phyloP scores from a whole-genome alignment of 1,140 invertebrate species.

The Bombus polaris region DNA sequence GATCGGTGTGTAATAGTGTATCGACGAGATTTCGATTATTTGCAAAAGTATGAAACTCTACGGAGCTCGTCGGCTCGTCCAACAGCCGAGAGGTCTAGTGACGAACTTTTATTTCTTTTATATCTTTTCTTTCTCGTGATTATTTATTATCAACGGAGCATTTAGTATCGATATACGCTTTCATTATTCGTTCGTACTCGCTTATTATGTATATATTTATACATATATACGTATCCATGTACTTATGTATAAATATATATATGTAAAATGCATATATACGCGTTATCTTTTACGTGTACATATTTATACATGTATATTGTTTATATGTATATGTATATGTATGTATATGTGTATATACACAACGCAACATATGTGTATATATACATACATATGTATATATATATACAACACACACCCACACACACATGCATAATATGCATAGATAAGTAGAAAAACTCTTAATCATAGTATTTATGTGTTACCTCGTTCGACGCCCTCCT shows the following conservation, averaged over 20 bases:
- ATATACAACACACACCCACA: conserved; percentile 24
- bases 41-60: conserved; percentile 83
- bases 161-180: conserved; percentile 64
- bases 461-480: conserved; percentile 59
- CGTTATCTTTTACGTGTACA: conserved; percentile 54
- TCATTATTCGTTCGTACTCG: conserved; percentile 68
- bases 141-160: conserved; percentile 74
- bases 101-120: conserved; percentile 64
- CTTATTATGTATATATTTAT: conserved; percentile 56
- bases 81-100: conserved; percentile 72
- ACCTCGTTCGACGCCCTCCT: conserved; percentile 29
- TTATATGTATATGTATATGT: conserved; percentile 44
- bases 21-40: conserved; percentile 78
- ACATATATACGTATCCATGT: conserved; percentile 51
- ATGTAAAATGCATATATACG: conserved; percentile 51
- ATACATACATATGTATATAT: conserved; percentile 47
- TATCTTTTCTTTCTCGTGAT: conserved; percentile 27
- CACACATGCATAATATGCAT: conserved; percentile 54
- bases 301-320: conserved; percentile 43
- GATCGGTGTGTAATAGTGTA: conserved; percentile 71
- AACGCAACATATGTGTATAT: not conserved
- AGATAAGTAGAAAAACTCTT: conserved; percentile 79
- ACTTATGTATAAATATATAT: conserved; percentile 34
- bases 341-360: not conserved
- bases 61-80: conserved; percentile 65